A percentile compares a stretch with the other conserved stretches of the same genome.
These are phyloP conservation scores for Notechis scutatus DNA, from an alignment of 2,113 vertebrate species.

Conservation along the genomic window DNA sequence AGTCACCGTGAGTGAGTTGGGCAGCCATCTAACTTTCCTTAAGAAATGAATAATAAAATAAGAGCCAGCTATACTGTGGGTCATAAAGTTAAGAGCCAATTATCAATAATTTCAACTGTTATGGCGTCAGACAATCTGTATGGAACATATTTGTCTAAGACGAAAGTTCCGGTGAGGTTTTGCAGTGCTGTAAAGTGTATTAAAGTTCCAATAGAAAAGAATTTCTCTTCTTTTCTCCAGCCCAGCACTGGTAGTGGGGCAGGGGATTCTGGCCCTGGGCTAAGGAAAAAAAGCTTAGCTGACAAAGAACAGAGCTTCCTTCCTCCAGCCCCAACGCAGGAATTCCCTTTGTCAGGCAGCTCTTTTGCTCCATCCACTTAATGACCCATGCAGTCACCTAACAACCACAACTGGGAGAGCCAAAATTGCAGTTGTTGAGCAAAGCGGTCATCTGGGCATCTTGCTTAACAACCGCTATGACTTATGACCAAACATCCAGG, in stretches of 20 bases:
- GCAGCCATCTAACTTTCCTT: neutral
- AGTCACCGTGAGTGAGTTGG: neutral
- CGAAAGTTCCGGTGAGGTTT: neutral
- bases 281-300: too few relatives aligned
- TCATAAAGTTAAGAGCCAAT: neutral
- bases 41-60: too few relatives aligned
- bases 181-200: neutral
- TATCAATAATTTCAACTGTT: neutral
- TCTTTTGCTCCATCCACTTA: too few relatives aligned
- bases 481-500: neutral
- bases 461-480: neutral
- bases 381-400: too few relatives aligned
- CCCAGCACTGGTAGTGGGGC: too few relatives aligned
- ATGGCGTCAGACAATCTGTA: neutral
- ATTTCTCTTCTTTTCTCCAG: neutral
- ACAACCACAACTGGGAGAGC: too few relatives aligned
- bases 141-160: neutral
- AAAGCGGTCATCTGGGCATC: neutral
- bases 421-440: neutral
- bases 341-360: too few relatives aligned
- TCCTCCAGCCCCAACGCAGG: neutral
- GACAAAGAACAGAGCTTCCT: neutral
- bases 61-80: neutral
- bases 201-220: neutral
- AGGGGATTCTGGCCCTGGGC: too few relatives aligned